Evolutionary conservation across 2,113 vertebrate species (phyloP).

Genomic region (Mesitornis unicolor): DNA sequence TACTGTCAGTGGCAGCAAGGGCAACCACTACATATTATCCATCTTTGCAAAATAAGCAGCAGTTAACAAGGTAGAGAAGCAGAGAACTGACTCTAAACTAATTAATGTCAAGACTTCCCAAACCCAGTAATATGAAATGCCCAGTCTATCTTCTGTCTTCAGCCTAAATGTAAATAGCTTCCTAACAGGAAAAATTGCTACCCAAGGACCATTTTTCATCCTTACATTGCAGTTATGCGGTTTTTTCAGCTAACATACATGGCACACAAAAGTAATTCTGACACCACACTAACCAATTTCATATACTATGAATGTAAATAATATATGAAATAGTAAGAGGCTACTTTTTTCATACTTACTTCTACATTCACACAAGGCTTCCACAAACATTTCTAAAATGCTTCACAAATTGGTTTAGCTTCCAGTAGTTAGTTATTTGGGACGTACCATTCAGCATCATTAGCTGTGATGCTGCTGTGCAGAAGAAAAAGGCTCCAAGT

Average conservation of each 20-base stretch:
- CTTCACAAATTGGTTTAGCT: background rate
- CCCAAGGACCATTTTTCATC: background rate
- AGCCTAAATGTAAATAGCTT: background rate
- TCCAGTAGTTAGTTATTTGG: background rate
- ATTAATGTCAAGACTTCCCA: background rate
- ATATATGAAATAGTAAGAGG: fast-evolving
- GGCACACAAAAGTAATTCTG: background rate
- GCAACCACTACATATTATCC: background rate
- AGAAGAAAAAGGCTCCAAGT: background rate
- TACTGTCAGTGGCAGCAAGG: background rate
- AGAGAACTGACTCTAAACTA: background rate
- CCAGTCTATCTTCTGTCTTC: background rate
- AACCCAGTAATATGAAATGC: fast-evolving
- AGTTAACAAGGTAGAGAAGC: background rate
- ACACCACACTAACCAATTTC: background rate
- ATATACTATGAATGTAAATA: background rate
- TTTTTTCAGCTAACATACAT: background rate
- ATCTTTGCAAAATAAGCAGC: background rate
- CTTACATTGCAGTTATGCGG: fast-evolving
- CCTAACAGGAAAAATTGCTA: background rate
- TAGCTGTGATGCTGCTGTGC: background rate
- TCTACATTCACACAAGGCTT: background rate
- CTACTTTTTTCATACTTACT: background rate
- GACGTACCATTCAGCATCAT: too few relatives aligned
- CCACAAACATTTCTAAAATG: background rate